phyloP scores from a whole-genome alignment of 2,888 invertebrate species.

The Rhingia rostrata region DNA sequence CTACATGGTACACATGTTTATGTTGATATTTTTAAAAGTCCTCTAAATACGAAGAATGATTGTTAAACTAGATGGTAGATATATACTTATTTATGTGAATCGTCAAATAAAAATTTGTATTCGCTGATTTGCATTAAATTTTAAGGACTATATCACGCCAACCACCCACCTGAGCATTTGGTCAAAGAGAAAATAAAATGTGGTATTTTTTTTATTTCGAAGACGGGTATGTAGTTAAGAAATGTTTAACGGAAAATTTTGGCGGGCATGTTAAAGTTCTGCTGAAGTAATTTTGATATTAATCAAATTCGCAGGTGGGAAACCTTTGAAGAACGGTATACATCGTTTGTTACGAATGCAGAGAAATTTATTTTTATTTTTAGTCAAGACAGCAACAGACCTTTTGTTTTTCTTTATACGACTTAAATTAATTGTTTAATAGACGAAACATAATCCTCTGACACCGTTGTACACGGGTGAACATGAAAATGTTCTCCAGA shows the following conservation, averaged over 20 bases:
- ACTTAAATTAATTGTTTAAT: too few relatives aligned
- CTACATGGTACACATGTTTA: neutral
- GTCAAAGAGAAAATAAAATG: neutral
- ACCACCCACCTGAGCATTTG: slow-evolving; percentile 18
- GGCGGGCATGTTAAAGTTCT: neutral
- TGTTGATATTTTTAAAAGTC: slow-evolving; percentile 27
- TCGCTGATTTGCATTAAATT: slow-evolving; percentile 16
- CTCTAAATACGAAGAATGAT: neutral
- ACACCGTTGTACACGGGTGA: too few relatives aligned
- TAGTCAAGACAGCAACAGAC: neutral
- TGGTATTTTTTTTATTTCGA: neutral
- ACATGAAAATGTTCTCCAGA: too few relatives aligned
- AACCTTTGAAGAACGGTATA: neutral
- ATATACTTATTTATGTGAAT: slow-evolving; percentile 24
- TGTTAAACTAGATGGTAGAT: slow-evolving; percentile 1
- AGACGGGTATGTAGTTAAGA: neutral
- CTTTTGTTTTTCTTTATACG: too few relatives aligned
- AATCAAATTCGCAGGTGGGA: slow-evolving; percentile 27
- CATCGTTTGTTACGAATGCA: neutral
- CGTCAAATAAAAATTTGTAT: slow-evolving; percentile 6
- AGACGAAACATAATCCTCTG: too few relatives aligned
- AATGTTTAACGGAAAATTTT: neutral
- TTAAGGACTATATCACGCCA: slow-evolving; percentile 27
- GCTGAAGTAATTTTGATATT: slow-evolving; percentile 13
- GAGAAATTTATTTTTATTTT: neutral